Percentiles rank a stretch among this genome's conserved stretches.
These are phyloP conservation scores for Oxyruncus cristatus DNA, from an alignment of 2,113 vertebrate genomes.

Conservation along the genomic window DNA sequence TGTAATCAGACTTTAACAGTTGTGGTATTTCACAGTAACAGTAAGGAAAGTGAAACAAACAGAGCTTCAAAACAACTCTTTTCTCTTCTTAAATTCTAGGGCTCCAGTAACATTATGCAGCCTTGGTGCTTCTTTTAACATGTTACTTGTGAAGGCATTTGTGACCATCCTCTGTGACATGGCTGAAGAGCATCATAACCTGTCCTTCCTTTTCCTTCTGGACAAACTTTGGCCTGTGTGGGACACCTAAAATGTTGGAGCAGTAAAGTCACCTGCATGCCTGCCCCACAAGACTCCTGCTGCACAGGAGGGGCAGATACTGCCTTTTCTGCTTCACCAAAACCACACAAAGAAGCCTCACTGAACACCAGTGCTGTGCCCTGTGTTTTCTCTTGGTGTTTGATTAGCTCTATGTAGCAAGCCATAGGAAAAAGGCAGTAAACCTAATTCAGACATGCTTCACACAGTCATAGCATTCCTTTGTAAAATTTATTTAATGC, in stretches of 20 bases:
- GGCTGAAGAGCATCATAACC: not conserved
- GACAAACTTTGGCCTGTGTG: not conserved
- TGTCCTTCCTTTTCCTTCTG: not conserved
- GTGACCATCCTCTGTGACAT: not conserved
- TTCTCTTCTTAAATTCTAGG: not conserved
- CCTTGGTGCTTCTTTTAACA: not conserved
- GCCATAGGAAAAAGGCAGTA: not conserved
- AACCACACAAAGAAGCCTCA: not conserved
- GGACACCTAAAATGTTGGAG: rapidly evolving
- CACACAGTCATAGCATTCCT: slow-evolving; percentile 28
- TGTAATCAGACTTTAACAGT: not conserved
- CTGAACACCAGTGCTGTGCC: not conserved
- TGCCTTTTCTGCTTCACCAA: not conserved
- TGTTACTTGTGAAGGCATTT: not conserved
- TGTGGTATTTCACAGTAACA: not conserved
- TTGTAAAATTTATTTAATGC: slow-evolving; percentile 49
- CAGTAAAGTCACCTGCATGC: rapidly evolving
- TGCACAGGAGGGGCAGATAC: not conserved
- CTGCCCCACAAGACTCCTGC: not conserved
- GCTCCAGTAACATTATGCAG: not conserved
- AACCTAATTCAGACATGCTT: slow-evolving; percentile 20
- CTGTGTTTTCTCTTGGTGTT: not conserved
- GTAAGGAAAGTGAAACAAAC: not conserved
- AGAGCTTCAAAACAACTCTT: not conserved
- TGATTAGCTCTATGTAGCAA: not conserved